Evolutionary conservation across 2,888 invertebrate genomes (phyloP).

Genomic region (Cryptocephalus moraei): DNA sequence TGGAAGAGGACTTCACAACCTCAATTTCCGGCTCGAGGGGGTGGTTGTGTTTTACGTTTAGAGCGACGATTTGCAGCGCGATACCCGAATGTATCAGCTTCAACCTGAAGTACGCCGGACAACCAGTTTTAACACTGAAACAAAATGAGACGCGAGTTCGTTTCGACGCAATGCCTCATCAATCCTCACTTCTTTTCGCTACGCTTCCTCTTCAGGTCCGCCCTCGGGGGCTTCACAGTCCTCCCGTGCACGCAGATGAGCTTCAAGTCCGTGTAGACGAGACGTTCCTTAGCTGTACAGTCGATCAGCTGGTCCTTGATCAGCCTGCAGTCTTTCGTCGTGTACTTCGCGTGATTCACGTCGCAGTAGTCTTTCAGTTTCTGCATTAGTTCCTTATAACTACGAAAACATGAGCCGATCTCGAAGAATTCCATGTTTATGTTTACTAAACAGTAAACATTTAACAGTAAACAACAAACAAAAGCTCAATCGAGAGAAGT

Average conservation of each 20-base stretch:
- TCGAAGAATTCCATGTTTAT: constrained; percentile 12
- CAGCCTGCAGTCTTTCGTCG: constrained; percentile 17
- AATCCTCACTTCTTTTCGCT: constrained; percentile 7
- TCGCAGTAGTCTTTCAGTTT: constrained; percentile 13
- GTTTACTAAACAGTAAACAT: too few species aligned
- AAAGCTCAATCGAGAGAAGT: neutral
- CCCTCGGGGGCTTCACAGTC: constrained; percentile 12
- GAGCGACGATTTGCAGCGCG: constrained; percentile 10
- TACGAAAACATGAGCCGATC: constrained; percentile 16
- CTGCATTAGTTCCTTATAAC: constrained; percentile 14
- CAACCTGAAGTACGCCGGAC: constrained; percentile 12
- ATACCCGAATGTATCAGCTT: constrained; percentile 10
- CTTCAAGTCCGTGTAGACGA: constrained; percentile 18
- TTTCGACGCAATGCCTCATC: neutral
- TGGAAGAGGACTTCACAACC: neutral
- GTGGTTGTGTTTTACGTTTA: constrained; percentile 12
- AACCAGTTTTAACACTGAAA: constrained; percentile 10
- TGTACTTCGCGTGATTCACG: constrained; percentile 15
- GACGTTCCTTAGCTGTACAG: constrained; percentile 9
- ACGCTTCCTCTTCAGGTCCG: constrained; percentile 7
- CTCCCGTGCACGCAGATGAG: constrained; percentile 16
- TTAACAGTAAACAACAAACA: neutral
- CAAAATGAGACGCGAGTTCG: neutral
- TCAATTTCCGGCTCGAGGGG: constrained; percentile 3
- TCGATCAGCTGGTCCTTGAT: constrained; percentile 11